Conservation (phyloP, 2,113 vertebrate genomes). For the Catharus minimus region DNA sequence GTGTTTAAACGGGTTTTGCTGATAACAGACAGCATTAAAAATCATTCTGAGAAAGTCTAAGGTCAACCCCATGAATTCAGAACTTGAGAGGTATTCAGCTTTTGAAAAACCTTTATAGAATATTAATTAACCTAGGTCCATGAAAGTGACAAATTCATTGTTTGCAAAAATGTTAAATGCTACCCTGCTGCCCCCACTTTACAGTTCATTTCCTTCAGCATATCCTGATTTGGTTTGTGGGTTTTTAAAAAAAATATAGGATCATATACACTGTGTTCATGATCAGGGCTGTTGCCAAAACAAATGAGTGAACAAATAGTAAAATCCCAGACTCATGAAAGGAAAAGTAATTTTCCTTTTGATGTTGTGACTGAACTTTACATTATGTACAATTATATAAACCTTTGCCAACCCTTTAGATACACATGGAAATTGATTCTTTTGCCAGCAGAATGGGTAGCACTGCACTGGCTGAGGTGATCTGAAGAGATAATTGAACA, state of each 20-base stretch:
- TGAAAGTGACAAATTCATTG: slow-evolving; percentile 60
- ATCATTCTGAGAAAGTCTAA: slow-evolving; percentile 82
- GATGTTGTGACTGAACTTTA: not conserved
- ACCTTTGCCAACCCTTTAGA: not conserved
- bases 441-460: not conserved
- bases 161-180: slow-evolving; percentile 40
- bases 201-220: slow-evolving; percentile 16
- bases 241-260: not conserved
- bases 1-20: slow-evolving; percentile 86
- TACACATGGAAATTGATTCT: not conserved
- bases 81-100: slow-evolving; percentile 77
- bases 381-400: not conserved
- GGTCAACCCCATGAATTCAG: slow-evolving; percentile 82
- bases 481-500: not conserved
- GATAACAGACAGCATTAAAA: slow-evolving; percentile 85
- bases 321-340: slow-evolving; percentile 2
- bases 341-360: slow-evolving; percentile 39
- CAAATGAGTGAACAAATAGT: not conserved
- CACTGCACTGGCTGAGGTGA: not conserved
- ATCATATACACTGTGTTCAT: not conserved
- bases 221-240: not conserved
- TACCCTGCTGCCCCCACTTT: not conserved
- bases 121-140: slow-evolving; percentile 70
- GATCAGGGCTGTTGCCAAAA: not conserved
- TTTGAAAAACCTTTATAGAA: slow-evolving; percentile 76